Evolutionary conservation across 2,888 invertebrate species (phyloP).

Genomic region (Acrocyrtus sp.): DNA sequence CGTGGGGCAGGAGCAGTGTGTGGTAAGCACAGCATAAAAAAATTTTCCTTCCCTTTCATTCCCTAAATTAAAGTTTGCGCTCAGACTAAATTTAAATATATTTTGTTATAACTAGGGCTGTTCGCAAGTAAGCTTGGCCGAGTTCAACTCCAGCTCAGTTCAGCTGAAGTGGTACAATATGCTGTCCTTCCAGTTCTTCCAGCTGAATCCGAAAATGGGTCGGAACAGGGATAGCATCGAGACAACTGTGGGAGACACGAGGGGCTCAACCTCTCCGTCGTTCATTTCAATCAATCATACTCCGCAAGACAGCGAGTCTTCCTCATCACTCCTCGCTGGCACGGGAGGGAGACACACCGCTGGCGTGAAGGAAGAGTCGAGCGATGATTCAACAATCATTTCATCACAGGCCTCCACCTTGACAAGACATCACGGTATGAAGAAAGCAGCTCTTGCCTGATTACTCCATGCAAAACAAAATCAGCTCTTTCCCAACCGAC

Average conservation of each 20-base stretch:
- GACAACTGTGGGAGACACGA: constrained; percentile 23
- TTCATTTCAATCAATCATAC: constrained; percentile 57
- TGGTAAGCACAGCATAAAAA: constrained; percentile 73
- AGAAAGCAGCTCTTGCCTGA: not conserved
- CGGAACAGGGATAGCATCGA: constrained; percentile 7
- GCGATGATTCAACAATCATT: constrained; percentile 96
- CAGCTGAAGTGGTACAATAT: constrained; percentile 96
- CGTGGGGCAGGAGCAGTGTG: constrained; percentile 79
- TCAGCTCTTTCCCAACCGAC: not conserved
- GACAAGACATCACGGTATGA: constrained; percentile 82
- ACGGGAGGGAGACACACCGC: constrained; percentile 37
- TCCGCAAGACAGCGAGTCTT: constrained; percentile 71
- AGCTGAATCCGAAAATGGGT: constrained; percentile 64
- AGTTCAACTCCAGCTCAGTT: constrained; percentile 85
- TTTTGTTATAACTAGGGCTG: constrained; percentile 76
- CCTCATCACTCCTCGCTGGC: constrained; percentile 59
- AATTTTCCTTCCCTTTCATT: not conserved
- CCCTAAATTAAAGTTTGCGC: not conserved
- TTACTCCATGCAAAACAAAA: not conserved
- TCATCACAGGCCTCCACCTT: constrained; percentile 96
- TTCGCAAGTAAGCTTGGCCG: constrained; percentile 94
- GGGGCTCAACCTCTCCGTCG: constrained; percentile 16
- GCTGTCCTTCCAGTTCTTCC: constrained; percentile 82
- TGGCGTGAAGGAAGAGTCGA: constrained; percentile 81
- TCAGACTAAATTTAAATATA: not conserved